Evolutionary conservation across 2,888 invertebrate genomes (phyloP), one percentile per base, ranked within the genome.

Genomic region (Drosophila demipolita): DNA sequence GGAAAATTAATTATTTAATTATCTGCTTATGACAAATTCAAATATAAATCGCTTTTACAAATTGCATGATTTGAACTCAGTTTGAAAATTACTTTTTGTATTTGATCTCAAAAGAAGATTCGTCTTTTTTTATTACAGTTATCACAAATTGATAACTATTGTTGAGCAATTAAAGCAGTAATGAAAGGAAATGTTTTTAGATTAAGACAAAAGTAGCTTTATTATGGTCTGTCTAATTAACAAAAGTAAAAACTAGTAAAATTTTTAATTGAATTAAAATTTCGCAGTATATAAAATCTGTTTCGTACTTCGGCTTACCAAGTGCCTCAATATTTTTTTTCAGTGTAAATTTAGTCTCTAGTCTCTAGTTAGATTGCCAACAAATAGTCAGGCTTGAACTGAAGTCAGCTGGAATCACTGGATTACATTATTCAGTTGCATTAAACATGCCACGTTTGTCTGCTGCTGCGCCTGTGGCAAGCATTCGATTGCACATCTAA

Each of bases 391-490:
- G 40, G 33, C 58, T 23, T 3, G 12, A 26, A 48, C 26, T 8
- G 7, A 7, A 40, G 33, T 12, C 15, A 33, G 11, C 40, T 36
- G 15, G 1, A 29, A 8, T 5, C 38, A 23, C 20, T 20, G 29
- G n/a, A 38, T 36, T 1, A n/a, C 57, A 32, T 42, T 57, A 42
- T 12, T 66, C 42, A 82, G 90, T 89, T 75, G 49, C 32, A 53
- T 52, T 40, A 45, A 64, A 75, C 70, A 90, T 83, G 86, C 77
- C 79, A 65, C 88, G 78, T 35, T 63, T 75, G 61, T 35, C 64
- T 87, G 58, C 73, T 82, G 68, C 64, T 90, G 35, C 74, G 82
- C 12, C 48, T 84, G 17, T 90, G 88, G 76, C 89, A 91, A 54
- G 29, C 81, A 5, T 49, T 90, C 58, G 52, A 12, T 1, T 20